A percentile compares a stretch with the other conserved stretches of the same genome.
Evolutionary conservation across 2,113 vertebrate genomes (phyloP).

Genomic region (Tachuris rubrigastra): DNA sequence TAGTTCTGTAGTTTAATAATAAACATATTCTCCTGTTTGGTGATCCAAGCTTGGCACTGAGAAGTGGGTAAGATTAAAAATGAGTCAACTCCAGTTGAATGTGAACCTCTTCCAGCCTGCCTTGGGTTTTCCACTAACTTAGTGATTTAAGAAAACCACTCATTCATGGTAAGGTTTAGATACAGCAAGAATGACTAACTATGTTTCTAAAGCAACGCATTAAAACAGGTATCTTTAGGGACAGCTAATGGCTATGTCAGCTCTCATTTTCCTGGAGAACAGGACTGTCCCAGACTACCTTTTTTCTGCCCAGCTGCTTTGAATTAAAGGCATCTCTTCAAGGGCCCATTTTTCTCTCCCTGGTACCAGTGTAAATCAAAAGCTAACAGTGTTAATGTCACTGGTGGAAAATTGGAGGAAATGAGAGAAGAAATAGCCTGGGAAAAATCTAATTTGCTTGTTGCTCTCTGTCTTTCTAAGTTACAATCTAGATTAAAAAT

Average conservation of each 20-base stretch:
- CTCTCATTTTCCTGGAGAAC: slow-evolving; percentile 1
- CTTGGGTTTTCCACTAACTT: background rate
- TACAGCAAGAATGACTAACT: background rate
- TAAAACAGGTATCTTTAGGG: slow-evolving; percentile 14
- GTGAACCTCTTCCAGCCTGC: background rate
- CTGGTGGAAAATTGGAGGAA: slow-evolving; percentile 32
- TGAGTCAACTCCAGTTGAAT: background rate
- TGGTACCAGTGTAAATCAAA: slow-evolving; percentile 11
- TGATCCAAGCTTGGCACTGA: background rate
- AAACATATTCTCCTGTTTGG: background rate
- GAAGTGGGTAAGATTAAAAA: background rate
- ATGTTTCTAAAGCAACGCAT: background rate
- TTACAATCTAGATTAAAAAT: background rate
- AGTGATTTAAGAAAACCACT: background rate
- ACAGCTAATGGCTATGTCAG: background rate
- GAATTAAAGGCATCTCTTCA: slow-evolving; percentile 16
- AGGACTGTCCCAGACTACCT: background rate
- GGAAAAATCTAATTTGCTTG: slow-evolving; percentile 45
- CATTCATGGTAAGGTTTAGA: background rate
- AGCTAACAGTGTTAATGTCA: slow-evolving; percentile 25
- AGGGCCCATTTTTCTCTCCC: slow-evolving; percentile 13
- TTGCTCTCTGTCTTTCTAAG: background rate
- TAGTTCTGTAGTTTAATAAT: background rate
- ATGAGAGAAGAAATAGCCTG: slow-evolving; percentile 43
- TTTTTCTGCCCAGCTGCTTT: slow-evolving; percentile 39